Conservation (phyloP, 2,888 invertebrate genomes). For the Orthonychiurus folsomi region DNA sequence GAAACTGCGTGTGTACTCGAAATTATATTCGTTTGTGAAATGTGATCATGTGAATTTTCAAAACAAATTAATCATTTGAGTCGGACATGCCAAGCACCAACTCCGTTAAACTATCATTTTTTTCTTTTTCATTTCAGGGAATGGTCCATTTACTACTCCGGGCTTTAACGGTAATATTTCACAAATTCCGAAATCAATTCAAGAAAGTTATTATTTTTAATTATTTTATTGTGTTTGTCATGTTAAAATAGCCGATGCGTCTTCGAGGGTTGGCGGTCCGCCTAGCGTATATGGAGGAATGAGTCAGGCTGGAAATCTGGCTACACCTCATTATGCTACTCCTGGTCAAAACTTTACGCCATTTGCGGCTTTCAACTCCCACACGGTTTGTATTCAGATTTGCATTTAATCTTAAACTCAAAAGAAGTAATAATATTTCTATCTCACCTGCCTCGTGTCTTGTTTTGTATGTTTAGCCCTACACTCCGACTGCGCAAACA, state of each 20-base stretch:
- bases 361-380: slow-evolving; percentile 33
- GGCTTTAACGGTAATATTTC: slow-evolving; percentile 21
- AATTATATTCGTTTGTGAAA: no score
- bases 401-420: neutral
- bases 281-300: slow-evolving; percentile 33
- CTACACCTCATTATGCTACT: slow-evolving; percentile 37
- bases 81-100: no score
- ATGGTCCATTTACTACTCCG: slow-evolving; percentile 34
- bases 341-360: slow-evolving; percentile 38
- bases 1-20: no score
- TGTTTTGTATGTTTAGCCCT: slow-evolving; percentile 54
- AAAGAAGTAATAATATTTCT: neutral
- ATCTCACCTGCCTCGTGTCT: slow-evolving; percentile 3
- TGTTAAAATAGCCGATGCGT: slow-evolving; percentile 26
- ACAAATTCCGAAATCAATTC: no score
- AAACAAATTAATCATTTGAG: no score
- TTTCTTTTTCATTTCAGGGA: no score
- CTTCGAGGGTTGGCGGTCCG: slow-evolving; percentile 32
- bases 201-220: neutral
- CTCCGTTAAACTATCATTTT: no score
- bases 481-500: slow-evolving; percentile 85
- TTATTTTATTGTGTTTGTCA: slow-evolving; percentile 7
- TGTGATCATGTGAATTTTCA: no score
- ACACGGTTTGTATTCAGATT: slow-evolving; percentile 26
- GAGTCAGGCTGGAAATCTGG: slow-evolving; percentile 26